Conservation (phyloP, 2,113 vertebrate genomes). For the Cyphomyrus plagiostoma region DNA sequence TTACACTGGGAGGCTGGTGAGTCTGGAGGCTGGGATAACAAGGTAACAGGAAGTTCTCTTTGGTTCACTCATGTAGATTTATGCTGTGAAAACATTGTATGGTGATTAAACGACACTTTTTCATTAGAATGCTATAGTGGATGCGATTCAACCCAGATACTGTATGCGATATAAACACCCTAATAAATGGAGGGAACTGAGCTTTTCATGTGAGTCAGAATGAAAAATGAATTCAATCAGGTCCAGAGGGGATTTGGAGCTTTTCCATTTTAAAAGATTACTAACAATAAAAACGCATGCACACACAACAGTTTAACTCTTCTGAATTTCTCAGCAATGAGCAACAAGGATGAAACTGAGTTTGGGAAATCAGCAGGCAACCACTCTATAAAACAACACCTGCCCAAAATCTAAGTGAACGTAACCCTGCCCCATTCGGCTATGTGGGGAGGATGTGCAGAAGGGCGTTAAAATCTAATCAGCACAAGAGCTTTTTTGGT, state of each 20-base stretch:
- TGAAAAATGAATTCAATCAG: constrained; percentile 4
- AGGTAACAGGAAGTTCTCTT: not conserved
- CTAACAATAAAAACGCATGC: not conserved
- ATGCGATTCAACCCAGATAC: not conserved
- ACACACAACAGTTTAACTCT: not conserved
- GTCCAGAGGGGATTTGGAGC: not conserved
- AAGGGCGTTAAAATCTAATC: not conserved
- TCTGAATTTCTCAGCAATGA: not conserved
- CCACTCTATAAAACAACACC: not conserved
- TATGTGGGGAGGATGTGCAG: not conserved
- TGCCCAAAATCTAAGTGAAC: not conserved
- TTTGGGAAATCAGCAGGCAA: not conserved
- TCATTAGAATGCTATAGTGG: not conserved
- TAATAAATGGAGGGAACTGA: not conserved
- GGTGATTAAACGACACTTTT: not conserved
- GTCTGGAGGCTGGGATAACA: not conserved
- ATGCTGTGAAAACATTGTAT: not conserved
- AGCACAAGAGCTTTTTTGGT: not conserved
- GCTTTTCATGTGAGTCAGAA: not conserved
- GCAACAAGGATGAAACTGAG: not conserved
- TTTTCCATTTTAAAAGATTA: not conserved
- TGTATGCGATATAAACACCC: not conserved
- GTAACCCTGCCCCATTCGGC: not conserved
- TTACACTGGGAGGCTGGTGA: not conserved
- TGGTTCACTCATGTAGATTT: not conserved